A percentile compares a stretch with the other conserved stretches of the same genome.
These are phyloP conservation scores for Poeciliopsis paucimaculata DNA, from an alignment of 2,797 vertebrate genomes.

Conservation along the genomic window DNA sequence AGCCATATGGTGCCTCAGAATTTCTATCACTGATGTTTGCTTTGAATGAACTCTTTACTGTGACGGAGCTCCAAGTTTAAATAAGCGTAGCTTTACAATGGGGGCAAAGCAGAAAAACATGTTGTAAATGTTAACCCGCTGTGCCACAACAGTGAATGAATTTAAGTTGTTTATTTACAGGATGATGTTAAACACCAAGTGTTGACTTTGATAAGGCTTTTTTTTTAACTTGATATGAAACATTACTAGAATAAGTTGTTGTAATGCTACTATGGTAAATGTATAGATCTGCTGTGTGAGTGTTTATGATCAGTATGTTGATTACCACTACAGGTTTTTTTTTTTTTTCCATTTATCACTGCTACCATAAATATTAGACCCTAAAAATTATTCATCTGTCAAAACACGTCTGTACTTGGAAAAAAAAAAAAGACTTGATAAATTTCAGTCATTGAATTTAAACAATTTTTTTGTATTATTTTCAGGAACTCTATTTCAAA, in stretches of 20 bases:
- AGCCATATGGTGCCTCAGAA: neutral
- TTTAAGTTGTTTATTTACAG: neutral
- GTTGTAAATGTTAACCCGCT: neutral
- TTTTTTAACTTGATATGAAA: neutral
- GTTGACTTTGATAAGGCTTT: neutral
- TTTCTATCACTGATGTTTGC: slow-evolving; percentile 5
- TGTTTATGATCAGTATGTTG: neutral
- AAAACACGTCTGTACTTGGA: neutral
- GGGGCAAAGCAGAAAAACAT: neutral
- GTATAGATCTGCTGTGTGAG: neutral
- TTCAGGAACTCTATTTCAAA: neutral
- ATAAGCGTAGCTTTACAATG: neutral
- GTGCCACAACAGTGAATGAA: neutral
- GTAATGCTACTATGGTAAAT: neutral
- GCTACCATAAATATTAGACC: neutral
- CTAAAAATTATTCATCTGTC: neutral
- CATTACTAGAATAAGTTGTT: neutral
- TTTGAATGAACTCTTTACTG: slow-evolving; percentile 1
- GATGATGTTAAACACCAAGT: neutral
- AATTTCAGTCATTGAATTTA: neutral
- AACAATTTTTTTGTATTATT: neutral
- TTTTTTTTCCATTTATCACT: neutral
- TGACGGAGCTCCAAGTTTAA: slow-evolving; percentile 2
- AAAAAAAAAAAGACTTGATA: neutral
- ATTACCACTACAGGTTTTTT: neutral